Base-by-base conservation (phyloP, 1,140 invertebrate genomes). In the Heliconius eleuchia region DNA sequence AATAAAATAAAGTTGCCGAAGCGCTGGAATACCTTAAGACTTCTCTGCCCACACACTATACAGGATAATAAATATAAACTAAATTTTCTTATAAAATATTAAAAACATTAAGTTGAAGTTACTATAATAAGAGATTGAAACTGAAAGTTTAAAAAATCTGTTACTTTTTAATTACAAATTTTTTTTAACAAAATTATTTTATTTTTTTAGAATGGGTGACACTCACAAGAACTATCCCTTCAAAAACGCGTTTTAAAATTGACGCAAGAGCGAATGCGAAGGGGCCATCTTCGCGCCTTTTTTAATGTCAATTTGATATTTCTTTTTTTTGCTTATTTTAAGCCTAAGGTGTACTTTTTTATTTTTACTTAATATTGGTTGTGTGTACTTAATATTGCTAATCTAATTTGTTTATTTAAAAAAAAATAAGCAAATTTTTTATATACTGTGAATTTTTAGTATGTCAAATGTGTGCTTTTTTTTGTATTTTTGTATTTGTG, bases 161-260 rank as follows among this genome's bases (percentile, higher is more conserved):
- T 46, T 46, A 4, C 42, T 46, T 34, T 6, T 5, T 34, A 16
- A 3, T 3, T 1, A 23, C 23, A 23, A 23, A 23, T 46, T 42
- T 37, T 6, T 46, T 46, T 46, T 46, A 16, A 46, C 3, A 46
- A 16, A 46, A 46, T 27, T 37, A 77, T 80, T 86, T 78, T 76
- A 23, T 85, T 78, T 73, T 93, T 91, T 81, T 89, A 93, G 91
- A 71, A 89, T 93, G 87, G 91, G 91, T 4, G 91, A 92, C 60
- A 93, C 91, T 3, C 91, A 93, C 80, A 89, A 82, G 80, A 91
- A 93, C 77, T 93, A 93, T 73, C 91, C 91, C 0, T 93, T 93
- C 78, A 84, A 85, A 30, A 85, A 84, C 18, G 77, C 87, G 7
- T 91, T 86, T 82, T 91, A 80, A 87, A 34, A 72, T 34, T n/a